Conservation (phyloP, 2,888 invertebrate species). For the Shargacucullia verbasci region DNA sequence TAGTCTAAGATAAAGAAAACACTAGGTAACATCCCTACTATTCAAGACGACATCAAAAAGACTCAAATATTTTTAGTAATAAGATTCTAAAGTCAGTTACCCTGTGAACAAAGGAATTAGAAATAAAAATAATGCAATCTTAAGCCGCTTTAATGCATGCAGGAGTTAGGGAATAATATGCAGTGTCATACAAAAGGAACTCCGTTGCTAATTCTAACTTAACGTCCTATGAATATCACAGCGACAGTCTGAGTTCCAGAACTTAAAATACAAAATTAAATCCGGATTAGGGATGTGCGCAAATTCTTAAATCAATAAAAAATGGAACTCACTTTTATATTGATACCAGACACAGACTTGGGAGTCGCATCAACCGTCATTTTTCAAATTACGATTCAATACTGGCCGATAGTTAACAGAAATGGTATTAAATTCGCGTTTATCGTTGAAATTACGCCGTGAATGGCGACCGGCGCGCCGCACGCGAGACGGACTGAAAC, state of each 20-base stretch:
- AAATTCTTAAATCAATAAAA: conserved; percentile 47
- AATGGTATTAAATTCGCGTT: conserved; percentile 62
- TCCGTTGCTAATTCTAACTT: conserved; percentile 36
- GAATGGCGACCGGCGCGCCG: conserved; percentile 77
- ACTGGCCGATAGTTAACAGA: conserved; percentile 49
- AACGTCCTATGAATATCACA: conserved; percentile 41
- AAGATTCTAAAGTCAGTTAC: conserved; percentile 14
- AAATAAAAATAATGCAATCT: conserved; percentile 26
- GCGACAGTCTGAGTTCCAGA: conserved; percentile 11
- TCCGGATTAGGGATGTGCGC: conserved; percentile 23
- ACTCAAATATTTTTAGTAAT: conserved; percentile 1
- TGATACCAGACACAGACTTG: conserved; percentile 78
- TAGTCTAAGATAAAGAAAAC: conserved; percentile 2
- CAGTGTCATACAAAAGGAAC: conserved; percentile 27
- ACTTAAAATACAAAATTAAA: conserved; percentile 50
- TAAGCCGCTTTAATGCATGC: conserved; percentile 1
- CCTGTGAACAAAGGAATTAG: conserved; percentile 34
- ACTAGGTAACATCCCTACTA: background rate
- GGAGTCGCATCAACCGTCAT: conserved; percentile 76
- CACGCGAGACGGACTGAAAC: conserved; percentile 79
- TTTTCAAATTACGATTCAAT: conserved; percentile 56
- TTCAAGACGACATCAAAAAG: conserved; percentile 4
- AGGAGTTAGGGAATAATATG: conserved; percentile 38
- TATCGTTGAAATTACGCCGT: conserved; percentile 53
- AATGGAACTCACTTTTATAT: conserved; percentile 82